Evolutionary conservation across 1,140 invertebrate genomes (phyloP).

Genomic region (Anadara kagoshimensis): DNA sequence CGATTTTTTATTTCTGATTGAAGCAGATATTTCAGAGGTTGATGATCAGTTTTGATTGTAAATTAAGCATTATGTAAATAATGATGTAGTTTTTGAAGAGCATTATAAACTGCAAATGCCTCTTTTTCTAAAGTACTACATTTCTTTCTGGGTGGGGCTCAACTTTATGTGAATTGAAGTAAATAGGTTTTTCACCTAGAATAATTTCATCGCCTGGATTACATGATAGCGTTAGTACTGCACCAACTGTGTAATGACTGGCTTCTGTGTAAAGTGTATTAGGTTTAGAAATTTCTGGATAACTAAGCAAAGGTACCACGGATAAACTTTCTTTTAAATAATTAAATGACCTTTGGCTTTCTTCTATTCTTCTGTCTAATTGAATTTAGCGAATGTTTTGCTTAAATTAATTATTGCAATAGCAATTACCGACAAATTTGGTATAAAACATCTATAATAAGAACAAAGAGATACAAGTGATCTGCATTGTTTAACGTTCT

Average conservation of each 20-base stretch:
- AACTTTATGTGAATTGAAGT: constrained; percentile 29
- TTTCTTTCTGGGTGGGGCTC: constrained; percentile 18
- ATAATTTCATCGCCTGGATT: constrained; percentile 5
- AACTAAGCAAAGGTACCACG: constrained; percentile 29
- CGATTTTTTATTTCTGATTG: constrained; percentile 39
- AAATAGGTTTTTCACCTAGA: background rate
- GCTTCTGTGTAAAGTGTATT: constrained; percentile 51
- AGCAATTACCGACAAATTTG: too few species aligned
- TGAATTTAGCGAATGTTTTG: constrained; percentile 10
- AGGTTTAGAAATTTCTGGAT: constrained; percentile 37
- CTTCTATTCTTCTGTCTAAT: constrained; percentile 41
- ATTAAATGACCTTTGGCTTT: constrained; percentile 45
- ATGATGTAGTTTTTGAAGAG: constrained; percentile 52
- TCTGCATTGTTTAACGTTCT: constrained; percentile 4
- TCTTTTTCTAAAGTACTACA: constrained; percentile 38
- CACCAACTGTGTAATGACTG: constrained; percentile 30
- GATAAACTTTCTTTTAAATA: constrained; percentile 42
- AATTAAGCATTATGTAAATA: constrained; percentile 52
- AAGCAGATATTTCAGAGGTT: constrained; percentile 43
- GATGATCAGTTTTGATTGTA: constrained; percentile 47
- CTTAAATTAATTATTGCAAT: too few species aligned
- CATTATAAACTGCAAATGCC: constrained; percentile 42
- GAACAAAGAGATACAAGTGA: too few species aligned
- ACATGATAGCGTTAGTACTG: constrained; percentile 28
- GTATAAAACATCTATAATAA: too few species aligned